These are phyloP conservation scores for Sphecodes monilicornis DNA, from an alignment of 2,888 invertebrate genomes.

Conservation along the genomic window DNA sequence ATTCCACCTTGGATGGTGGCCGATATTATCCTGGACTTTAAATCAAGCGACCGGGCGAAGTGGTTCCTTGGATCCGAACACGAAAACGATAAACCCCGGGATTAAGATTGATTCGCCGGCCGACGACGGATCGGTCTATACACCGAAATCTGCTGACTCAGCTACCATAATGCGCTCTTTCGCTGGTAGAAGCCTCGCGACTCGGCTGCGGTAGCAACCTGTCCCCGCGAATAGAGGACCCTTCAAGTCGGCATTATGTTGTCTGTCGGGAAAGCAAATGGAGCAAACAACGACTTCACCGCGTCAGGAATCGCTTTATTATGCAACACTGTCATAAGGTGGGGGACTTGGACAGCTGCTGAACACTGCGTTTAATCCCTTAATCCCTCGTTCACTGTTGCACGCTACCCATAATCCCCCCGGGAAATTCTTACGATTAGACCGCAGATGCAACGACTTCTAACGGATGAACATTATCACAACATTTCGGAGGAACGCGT, in stretches of 20 bases:
- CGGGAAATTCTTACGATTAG: background rate
- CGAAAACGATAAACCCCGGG: background rate
- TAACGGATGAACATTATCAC: background rate
- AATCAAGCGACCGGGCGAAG: slow-evolving; percentile 50
- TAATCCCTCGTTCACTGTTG: background rate
- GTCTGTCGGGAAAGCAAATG: slow-evolving; percentile 11
- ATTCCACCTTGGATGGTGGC: slow-evolving; percentile 61
- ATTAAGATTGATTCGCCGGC: slow-evolving; percentile 4
- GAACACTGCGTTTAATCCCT: slow-evolving; percentile 14
- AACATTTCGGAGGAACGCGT: background rate
- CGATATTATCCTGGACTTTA: slow-evolving; percentile 70
- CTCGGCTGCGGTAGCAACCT: background rate
- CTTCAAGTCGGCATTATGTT: background rate
- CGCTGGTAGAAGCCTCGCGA: slow-evolving; percentile 2
- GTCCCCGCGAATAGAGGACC: background rate
- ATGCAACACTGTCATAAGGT: slow-evolving; percentile 1
- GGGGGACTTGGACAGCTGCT: slow-evolving; percentile 12
- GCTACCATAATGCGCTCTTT: background rate
- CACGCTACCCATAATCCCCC: background rate
- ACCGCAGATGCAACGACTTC: background rate
- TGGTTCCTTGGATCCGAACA: background rate
- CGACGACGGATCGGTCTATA: background rate
- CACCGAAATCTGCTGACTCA: background rate
- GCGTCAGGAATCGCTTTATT: slow-evolving; percentile 6
- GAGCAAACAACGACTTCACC: background rate